These are phyloP conservation scores for Psix sp. DNA, from an alignment of 1,140 invertebrate species.

Conservation along the genomic window DNA sequence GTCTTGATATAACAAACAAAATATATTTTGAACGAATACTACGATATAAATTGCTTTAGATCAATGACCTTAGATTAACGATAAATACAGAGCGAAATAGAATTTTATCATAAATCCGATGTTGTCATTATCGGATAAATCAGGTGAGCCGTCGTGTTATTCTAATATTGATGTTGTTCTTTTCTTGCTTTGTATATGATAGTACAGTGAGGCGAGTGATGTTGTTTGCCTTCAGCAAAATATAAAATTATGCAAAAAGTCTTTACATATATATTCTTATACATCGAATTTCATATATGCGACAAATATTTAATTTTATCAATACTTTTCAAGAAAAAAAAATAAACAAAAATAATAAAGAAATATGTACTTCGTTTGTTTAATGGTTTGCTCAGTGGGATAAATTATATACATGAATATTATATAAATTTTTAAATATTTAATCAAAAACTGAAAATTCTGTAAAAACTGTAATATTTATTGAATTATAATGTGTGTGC, in stretches of 20 bases:
- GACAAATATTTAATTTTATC: constrained; percentile 67
- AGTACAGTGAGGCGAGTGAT: constrained; percentile 52
- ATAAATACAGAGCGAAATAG: not conserved
- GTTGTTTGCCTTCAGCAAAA: constrained; percentile 48
- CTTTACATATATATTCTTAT: constrained; percentile 64
- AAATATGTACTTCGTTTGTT: constrained; percentile 13
- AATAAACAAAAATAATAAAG: constrained; percentile 4
- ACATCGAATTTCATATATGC: constrained; percentile 64
- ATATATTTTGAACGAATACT: too few relatives aligned
- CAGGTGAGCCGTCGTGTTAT: constrained; percentile 58
- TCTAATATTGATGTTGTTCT: constrained; percentile 64
- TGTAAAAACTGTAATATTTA: constrained; percentile 54
- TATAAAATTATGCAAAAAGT: constrained; percentile 43
- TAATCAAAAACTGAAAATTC: constrained; percentile 14
- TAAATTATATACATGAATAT: constrained; percentile 33
- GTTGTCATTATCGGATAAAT: constrained; percentile 29
- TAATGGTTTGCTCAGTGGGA: not conserved
- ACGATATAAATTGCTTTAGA: too few relatives aligned
- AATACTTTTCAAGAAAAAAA: constrained; percentile 59
- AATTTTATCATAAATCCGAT: constrained; percentile 14
- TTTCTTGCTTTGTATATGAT: constrained; percentile 65
- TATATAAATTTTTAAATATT: constrained; percentile 20
- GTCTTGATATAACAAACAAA: too few relatives aligned
- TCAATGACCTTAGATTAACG: constrained; percentile 2
- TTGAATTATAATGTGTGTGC: constrained; percentile 24